These are phyloP conservation scores for Catamblyrhynchus diadema DNA, from an alignment of 2,797 vertebrate genomes.

Conservation along the genomic window DNA sequence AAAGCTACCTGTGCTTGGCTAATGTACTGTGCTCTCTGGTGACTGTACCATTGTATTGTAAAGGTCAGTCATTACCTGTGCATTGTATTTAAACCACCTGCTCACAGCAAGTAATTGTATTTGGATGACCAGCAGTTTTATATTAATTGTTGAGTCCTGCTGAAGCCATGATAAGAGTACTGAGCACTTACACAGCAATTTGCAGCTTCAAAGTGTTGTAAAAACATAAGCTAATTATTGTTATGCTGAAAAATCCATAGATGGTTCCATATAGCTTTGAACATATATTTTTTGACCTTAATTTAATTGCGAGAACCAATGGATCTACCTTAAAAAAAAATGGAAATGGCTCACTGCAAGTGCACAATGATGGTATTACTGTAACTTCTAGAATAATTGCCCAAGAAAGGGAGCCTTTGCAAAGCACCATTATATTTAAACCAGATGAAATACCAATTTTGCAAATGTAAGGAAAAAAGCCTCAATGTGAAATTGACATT, in stretches of 20 bases:
- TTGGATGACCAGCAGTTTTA: constrained; percentile 47
- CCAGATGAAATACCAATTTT: not conserved
- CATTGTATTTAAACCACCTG: constrained; percentile 61
- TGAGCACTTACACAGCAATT: constrained; percentile 34
- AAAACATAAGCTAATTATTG: constrained; percentile 46
- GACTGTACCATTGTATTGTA: constrained; percentile 50
- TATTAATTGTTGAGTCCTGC: constrained; percentile 43
- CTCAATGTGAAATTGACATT: not conserved
- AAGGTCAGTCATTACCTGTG: constrained; percentile 70
- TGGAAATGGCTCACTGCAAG: not conserved
- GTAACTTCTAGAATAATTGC: not conserved
- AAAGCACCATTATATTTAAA: not conserved
- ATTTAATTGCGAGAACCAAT: constrained; percentile 33
- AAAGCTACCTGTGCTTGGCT: constrained; percentile 32
- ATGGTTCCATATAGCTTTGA: not conserved
- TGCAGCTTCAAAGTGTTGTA: constrained; percentile 8
- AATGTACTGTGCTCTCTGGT: constrained; percentile 32
- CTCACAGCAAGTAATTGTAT: constrained; percentile 55
- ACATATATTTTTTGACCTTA: not conserved
- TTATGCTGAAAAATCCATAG: not conserved
- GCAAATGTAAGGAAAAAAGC: not conserved
- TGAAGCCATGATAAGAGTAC: constrained; percentile 36
- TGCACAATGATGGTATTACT: not conserved
- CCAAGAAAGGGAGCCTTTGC: not conserved
- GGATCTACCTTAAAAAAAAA: not conserved